Base-by-base conservation (phyloP, 2,888 invertebrate species). In the Dryobotodes eremita region DNA sequence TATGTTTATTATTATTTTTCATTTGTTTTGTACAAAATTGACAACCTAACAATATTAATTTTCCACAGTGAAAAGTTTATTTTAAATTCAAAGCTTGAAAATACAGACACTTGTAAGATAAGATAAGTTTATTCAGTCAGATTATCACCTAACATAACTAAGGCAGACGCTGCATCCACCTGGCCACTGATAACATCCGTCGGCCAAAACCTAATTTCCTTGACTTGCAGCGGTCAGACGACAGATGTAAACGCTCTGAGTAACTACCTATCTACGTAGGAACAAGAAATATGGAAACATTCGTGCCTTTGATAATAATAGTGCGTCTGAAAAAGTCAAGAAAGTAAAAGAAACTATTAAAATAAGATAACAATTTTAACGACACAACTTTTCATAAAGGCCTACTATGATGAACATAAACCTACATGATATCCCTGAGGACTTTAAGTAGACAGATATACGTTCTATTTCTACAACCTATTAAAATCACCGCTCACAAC, bases 161-260 rank as follows among this genome's bases (percentile, higher is more conserved):
- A 85, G 42, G 69, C 65, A 68, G 75, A 17, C 50, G 66, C 68
- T 64, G 31, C 71, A 59, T 55, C 36, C 64, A 83, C 85, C 75
- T 81, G 75, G 71, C 50, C 71, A 64, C 72, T 66, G 82, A 77
- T 82, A 83, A 36, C 57, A 85, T 85, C 83, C 70, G 36, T 62
- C 77, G 42, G 61, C 46, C 82, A 85, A 83, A 85, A 83, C 65
- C 82, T 82, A 83, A 83, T 83, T 83, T 85, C 83, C 82, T 85
- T 77, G 82, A 83, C 77, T 85, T 73, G 70, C 72, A 73, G 69
- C 65, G 82, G 86, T 82, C 86, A 82, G 86, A 73, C 83, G 72
- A 62, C 77, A 85, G 61, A 70, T 53, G 72, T 23, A 64, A 64
- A 76, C 17, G 48, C 10, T 71, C 57, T 26, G 66, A 80, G 53